These are phyloP conservation scores for Gallinago paraguaiae DNA, from an alignment of 2,113 vertebrate species.

Conservation along the genomic window DNA sequence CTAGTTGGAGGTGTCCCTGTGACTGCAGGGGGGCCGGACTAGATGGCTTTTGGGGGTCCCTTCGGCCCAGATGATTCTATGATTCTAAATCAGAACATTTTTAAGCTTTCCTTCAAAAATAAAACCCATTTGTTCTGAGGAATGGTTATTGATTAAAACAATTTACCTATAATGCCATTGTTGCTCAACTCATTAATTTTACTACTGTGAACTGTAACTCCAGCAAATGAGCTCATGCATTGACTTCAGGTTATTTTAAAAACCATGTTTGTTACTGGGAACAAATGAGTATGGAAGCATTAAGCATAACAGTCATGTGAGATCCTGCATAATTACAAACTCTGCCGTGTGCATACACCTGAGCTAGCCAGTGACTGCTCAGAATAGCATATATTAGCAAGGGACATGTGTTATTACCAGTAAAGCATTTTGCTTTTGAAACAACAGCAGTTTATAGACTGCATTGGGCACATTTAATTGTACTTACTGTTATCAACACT, in stretches of 20 bases:
- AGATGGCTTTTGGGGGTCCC: no score
- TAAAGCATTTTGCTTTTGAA: neutral
- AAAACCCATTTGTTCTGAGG: neutral
- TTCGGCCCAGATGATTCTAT: no score
- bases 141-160: constrained; percentile 43
- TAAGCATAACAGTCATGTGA: neutral
- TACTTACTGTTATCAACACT: neutral
- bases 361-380: neutral
- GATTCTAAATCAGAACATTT: constrained; percentile 3
- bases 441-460: neutral
- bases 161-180: constrained; percentile 9
- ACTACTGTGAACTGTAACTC: neutral
- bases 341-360: fast-evolving
- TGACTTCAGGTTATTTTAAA: neutral
- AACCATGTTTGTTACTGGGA: neutral
- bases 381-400: neutral
- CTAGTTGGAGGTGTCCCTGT: no score
- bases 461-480: neutral
- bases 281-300: neutral
- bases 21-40: no score
- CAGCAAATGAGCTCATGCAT: neutral
- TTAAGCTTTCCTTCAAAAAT: neutral
- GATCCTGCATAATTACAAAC: neutral
- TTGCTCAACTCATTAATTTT: constrained; percentile 46
- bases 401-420: neutral